phyloP scores from a whole-genome alignment of 2,797 vertebrate species.

The Molossus molossus region DNA sequence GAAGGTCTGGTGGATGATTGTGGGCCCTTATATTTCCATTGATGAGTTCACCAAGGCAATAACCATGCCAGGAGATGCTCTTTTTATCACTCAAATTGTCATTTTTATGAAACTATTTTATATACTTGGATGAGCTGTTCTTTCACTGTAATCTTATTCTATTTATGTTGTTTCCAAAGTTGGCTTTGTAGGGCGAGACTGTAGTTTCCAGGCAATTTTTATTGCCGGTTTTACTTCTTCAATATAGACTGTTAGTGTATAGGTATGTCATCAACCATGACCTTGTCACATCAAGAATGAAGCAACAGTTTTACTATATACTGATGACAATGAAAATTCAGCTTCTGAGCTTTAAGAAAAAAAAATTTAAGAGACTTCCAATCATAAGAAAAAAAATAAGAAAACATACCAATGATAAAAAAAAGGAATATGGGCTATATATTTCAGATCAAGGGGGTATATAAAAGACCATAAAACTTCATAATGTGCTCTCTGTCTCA shows the following conservation, averaged over 20 bases:
- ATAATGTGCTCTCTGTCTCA: background rate
- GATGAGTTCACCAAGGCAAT: conserved; percentile 33
- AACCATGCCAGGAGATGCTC: conserved; percentile 27
- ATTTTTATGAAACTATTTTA: conserved; percentile 80
- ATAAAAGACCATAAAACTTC: conserved; percentile 54
- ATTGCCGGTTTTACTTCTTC: conserved; percentile 69
- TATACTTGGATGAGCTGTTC: conserved; percentile 68
- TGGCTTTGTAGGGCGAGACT: conserved; percentile 43
- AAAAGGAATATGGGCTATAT: background rate
- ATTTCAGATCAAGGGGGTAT: conserved; percentile 45
- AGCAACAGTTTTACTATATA: background rate
- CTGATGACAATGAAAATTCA: background rate
- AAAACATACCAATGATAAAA: conserved; percentile 43
- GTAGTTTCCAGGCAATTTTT: conserved; percentile 60
- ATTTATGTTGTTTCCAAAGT: conserved; percentile 73
- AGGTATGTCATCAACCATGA: background rate
- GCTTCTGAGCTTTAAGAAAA: background rate
- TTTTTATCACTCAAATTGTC: conserved; percentile 74
- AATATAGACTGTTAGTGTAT: background rate
- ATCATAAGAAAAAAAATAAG: conserved; percentile 25
- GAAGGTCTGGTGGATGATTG: background rate
- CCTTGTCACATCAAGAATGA: conserved; percentile 21
- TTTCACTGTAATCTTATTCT: conserved; percentile 66
- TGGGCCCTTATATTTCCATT: background rate
- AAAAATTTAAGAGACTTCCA: background rate